Evolutionary conservation across 2,797 vertebrate genomes (phyloP).

Genomic region (Huso huso): DNA sequence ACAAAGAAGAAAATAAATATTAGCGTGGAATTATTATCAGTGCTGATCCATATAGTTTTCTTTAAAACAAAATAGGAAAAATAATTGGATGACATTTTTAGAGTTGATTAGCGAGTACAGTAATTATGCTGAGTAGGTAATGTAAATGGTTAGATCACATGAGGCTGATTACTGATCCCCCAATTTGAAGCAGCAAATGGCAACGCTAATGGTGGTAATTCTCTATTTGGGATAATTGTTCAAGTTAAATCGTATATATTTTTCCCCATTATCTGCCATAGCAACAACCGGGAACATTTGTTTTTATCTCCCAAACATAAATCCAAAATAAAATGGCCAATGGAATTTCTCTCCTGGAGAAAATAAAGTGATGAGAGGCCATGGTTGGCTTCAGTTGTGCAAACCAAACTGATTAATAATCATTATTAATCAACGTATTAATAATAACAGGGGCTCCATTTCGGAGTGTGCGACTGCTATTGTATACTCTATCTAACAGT

Average conservation of each 20-base stretch:
- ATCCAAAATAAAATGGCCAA: background rate
- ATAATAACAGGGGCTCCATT: background rate
- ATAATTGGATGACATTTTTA: background rate
- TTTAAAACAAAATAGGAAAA: too few species aligned
- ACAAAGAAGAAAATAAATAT: too few species aligned
- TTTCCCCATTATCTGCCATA: constrained; percentile 13
- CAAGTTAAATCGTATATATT: constrained; percentile 10
- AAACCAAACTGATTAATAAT: too few species aligned
- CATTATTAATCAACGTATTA: too few species aligned
- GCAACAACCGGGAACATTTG: constrained; percentile 7
- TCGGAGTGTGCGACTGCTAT: background rate
- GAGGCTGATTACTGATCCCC: background rate
- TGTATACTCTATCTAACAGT: background rate
- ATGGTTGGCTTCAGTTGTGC: too few species aligned
- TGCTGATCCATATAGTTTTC: too few species aligned
- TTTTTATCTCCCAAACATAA: background rate
- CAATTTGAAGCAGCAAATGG: background rate
- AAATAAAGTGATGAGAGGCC: background rate
- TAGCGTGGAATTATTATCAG: too few species aligned
- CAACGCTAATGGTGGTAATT: constrained; percentile 7
- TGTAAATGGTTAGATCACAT: constrained; percentile 3
- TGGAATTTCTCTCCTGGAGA: background rate
- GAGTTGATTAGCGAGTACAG: constrained; percentile 5
- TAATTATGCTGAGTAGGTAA: constrained; percentile 6
- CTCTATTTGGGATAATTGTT: constrained; percentile 10